Evolutionary conservation across 2,888 invertebrate genomes (phyloP), one percentile per base, ranked within the genome.

Genomic region (Cyclophora punctaria): DNA sequence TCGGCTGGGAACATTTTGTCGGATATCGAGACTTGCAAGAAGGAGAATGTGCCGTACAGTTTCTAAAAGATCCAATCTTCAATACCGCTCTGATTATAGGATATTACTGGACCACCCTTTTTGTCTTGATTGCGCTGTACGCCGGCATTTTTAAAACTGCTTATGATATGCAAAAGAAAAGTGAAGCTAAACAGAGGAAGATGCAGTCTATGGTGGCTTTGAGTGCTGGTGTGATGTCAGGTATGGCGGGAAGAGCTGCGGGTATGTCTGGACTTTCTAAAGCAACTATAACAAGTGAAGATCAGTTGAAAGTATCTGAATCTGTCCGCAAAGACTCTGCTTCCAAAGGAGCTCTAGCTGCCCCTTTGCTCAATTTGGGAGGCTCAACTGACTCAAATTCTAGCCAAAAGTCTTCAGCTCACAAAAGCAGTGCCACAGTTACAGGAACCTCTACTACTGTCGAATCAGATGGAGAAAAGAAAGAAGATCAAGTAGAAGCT

Each of bases 1-100:
- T 99, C 73, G 99, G 99, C 44, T 99, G 99, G 98, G 98, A 98
- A 75, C 97, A 98, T 78, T 99, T 99, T 73, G 95, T 97, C 45
- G 98, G 98, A 33, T 95, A 94, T 71, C 90, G 98, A 55, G 96
- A 98, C 66, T 90, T 98, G 48, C 87, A 92, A 64, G 95, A 95
- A 7, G 95, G 95, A 2, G 94, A 96, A 80, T 99, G 98, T 75
- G 95, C 96, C 51, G 98, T 99, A 7, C 98, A 99, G 83, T 99
- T 99, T 83, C 91, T 99, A 55, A 98, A 98, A 79, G 97, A 99
- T 80, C 97, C 98, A 0, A 93, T 98, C 49, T 98, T 99, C 80
- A 99, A 99, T 78, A 98, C 98, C 61, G 95, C 98, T 48, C 91
- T 99, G 52, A 98, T 98, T 50, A 97, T 99, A 66, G 95, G 95